Percentiles rank a stretch among this genome's conserved stretches.
Conservation (phyloP, 2,797 vertebrate genomes). For the Sebastes glaucus region DNA sequence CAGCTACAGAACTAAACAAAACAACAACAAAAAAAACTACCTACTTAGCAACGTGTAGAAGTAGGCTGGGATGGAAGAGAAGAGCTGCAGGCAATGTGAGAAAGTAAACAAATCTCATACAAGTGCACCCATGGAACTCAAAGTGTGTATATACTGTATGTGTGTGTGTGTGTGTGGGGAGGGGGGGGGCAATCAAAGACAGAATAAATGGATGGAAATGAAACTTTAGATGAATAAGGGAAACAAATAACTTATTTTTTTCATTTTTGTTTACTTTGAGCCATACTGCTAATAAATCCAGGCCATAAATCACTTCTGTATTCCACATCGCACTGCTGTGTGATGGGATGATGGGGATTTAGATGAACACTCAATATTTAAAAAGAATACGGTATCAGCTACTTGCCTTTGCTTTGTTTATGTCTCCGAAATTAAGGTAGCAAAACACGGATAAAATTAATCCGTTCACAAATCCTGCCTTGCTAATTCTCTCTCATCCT, state of each 20-base stretch:
- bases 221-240: conserved; percentile 47
- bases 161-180: not conserved
- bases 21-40: not conserved
- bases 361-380: conserved; percentile 3
- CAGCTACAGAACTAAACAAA: conserved; percentile 26
- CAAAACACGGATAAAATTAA: not conserved
- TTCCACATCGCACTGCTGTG: not conserved
- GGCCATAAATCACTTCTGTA: conserved; percentile 34
- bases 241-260: conserved; percentile 40
- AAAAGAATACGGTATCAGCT: not conserved
- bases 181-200: conserved; percentile 27
- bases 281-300: conserved; percentile 16
- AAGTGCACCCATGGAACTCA: conserved; percentile 51
- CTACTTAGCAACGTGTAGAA: conserved; percentile 52
- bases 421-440: not conserved
- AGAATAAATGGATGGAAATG: conserved; percentile 36
- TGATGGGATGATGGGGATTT: conserved; percentile 21
- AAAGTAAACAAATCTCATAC: conserved; percentile 61
- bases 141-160: not conserved
- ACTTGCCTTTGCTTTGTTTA: conserved; percentile 5
- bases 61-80: conserved; percentile 48
- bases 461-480: not conserved
- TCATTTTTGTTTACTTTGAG: conserved; percentile 44
- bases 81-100: conserved; percentile 55
- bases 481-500: not conserved